Conservation (phyloP, 2,797 vertebrate species). For the Sibirionetta formosa region DNA sequence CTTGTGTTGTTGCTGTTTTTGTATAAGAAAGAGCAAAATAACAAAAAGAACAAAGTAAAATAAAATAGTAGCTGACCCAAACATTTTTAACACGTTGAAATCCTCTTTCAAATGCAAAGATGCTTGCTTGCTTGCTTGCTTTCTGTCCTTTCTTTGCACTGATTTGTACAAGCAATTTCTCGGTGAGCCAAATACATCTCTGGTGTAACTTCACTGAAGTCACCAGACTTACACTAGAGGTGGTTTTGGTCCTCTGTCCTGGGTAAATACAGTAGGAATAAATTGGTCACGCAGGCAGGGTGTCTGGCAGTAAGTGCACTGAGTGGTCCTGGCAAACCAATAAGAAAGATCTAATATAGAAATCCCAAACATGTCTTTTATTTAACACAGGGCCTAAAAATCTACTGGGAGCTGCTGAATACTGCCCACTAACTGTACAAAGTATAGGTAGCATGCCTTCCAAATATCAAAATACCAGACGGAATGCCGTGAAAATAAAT, state of each 20-base stretch:
- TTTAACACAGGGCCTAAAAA: conserved; percentile 84
- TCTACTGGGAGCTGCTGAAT: conserved; percentile 87
- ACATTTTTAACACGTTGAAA: conserved; percentile 59
- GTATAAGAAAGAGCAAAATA: conserved; percentile 76
- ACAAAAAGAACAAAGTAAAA: conserved; percentile 78
- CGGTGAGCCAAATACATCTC: conserved; percentile 64
- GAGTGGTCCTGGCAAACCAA: conserved; percentile 76
- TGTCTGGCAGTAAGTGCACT: conserved; percentile 73
- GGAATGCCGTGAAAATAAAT: conserved; percentile 90
- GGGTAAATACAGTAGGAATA: conserved; percentile 72
- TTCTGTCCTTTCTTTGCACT: conserved; percentile 65
- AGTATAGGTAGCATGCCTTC: conserved; percentile 88
- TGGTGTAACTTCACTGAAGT: conserved; percentile 76
- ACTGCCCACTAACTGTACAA: conserved; percentile 89
- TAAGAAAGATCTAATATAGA: conserved; percentile 78
- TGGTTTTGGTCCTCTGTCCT: conserved; percentile 68
- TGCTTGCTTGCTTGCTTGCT: background rate
- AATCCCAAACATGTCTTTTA: conserved; percentile 82
- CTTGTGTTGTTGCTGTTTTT: conserved; percentile 72
- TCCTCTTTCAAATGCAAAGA: conserved; percentile 51
- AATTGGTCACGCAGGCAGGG: conserved; percentile 70
- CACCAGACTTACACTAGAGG: conserved; percentile 71
- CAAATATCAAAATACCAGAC: conserved; percentile 88
- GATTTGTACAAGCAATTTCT: conserved; percentile 50
- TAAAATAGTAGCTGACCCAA: conserved; percentile 68